These are phyloP conservation scores for Drosophila arizonae DNA, from an alignment of 1,140 invertebrate genomes.

Conservation along the genomic window DNA sequence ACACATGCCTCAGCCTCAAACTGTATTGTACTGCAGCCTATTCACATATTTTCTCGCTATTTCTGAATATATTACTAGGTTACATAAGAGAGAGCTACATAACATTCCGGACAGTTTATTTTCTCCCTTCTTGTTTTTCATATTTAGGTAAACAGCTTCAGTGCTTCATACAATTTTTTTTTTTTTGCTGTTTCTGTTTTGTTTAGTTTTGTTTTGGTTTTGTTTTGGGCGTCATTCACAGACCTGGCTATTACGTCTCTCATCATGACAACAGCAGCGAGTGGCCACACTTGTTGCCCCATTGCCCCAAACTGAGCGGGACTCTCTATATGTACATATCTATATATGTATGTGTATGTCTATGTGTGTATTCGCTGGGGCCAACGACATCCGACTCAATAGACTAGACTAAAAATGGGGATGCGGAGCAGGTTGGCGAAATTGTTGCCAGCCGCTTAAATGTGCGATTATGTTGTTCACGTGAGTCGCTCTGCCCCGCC, in stretches of 20 bases:
- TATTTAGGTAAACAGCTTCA: slow-evolving; percentile 31
- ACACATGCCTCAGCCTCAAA: too few relatives aligned
- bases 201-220: neutral
- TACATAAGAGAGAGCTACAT: slow-evolving; percentile 10
- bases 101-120: slow-evolving; percentile 9
- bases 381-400: slow-evolving; percentile 18
- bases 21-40: neutral
- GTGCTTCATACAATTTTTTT: neutral
- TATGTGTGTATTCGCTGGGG: slow-evolving; percentile 1
- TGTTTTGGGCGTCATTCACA: slow-evolving; percentile 28
- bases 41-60: slow-evolving; percentile 6
- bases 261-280: slow-evolving; percentile 10
- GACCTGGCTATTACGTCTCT: slow-evolving; percentile 31
- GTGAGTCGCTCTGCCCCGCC: slow-evolving; percentile 7
- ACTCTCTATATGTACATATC: neutral
- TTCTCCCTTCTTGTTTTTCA: slow-evolving; percentile 17
- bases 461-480: slow-evolving; percentile 55
- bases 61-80: slow-evolving; percentile 18
- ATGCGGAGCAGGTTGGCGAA: slow-evolving; percentile 1
- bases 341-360: neutral
- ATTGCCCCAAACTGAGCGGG: slow-evolving; percentile 4
- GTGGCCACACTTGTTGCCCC: slow-evolving; percentile 48
- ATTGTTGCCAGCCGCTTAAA: slow-evolving; percentile 42
- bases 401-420: neutral
- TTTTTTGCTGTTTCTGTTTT: neutral